Conservation (phyloP, 2,797 vertebrate species). For the Ceryle rudis region DNA sequence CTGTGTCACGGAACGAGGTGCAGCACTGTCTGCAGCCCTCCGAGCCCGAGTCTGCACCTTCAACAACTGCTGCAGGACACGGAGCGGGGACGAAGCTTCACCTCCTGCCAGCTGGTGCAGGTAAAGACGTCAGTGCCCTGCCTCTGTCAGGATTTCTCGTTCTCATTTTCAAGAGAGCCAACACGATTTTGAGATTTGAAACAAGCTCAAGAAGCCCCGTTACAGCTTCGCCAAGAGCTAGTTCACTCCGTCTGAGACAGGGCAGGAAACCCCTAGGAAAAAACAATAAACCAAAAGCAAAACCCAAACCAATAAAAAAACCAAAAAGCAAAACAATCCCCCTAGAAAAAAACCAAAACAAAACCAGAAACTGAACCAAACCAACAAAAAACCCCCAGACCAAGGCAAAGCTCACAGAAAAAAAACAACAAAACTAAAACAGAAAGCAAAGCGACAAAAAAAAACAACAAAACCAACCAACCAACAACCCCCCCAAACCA, state of each 20-base stretch:
- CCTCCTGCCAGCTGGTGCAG: not conserved
- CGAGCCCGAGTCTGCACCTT: not conserved
- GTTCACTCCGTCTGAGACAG: not conserved
- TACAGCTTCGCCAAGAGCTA: not conserved
- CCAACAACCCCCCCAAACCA: no score
- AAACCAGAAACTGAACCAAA: no score
- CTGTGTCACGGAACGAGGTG: rapidly evolving
- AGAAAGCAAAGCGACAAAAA: no score
- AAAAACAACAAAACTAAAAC: no score
- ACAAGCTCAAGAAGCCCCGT: not conserved
- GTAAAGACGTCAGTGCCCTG: not conserved
- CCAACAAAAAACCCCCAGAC: no score
- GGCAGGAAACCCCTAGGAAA: not conserved
- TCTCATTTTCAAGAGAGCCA: not conserved
- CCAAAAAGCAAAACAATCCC: no score
- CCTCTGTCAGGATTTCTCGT: not conserved
- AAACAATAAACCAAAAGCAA: no score
- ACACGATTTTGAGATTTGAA: not conserved
- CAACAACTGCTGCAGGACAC: not conserved
- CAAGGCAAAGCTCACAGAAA: no score
- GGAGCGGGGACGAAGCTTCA: not conserved
- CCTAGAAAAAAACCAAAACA: no score
- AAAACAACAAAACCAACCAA: no score
- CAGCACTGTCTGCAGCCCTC: not conserved
- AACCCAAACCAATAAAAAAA: no score